Evolutionary conservation across 1,140 invertebrate species (phyloP).

Genomic region (Drosophila leontia): DNA sequence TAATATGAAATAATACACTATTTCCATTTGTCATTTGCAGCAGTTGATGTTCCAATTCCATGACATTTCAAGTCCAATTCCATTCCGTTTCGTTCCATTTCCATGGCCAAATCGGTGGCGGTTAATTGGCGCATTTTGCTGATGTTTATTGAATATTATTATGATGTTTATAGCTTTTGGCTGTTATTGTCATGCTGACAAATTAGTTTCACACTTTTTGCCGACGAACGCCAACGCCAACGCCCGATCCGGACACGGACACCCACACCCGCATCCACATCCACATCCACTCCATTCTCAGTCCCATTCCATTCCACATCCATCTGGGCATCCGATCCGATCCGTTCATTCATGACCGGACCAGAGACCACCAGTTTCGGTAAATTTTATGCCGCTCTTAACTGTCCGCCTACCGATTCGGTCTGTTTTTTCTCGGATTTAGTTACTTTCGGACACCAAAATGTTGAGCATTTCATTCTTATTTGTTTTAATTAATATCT

Average conservation of each 20-base stretch:
- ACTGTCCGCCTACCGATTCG: conserved; percentile 56
- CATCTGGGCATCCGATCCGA: conserved; percentile 27
- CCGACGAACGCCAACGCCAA: conserved; percentile 55
- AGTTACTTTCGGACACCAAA: not conserved
- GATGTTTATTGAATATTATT: conserved; percentile 83
- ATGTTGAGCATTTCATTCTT: not conserved
- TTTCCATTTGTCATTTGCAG: conserved; percentile 22
- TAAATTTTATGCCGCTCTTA: conserved; percentile 36
- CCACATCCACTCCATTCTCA: not conserved
- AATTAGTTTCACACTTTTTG: conserved; percentile 81
- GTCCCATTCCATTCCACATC: conserved; percentile 26
- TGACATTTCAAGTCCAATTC: not conserved
- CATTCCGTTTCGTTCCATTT: not conserved
- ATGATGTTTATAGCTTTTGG: conserved; percentile 81
- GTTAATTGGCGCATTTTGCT: conserved; percentile 79
- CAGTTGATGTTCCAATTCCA: not conserved
- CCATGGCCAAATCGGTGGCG: conserved; percentile 59
- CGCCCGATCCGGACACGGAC: conserved; percentile 18
- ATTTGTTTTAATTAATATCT: conserved; percentile 19
- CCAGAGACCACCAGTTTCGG: conserved; percentile 35
- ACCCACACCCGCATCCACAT: not conserved
- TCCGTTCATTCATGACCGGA: conserved; percentile 40
- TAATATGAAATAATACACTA: conserved; percentile 66
- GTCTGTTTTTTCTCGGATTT: conserved; percentile 8
- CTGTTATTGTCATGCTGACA: conserved; percentile 81